Percentiles rank a stretch among this genome's conserved stretches.
These are phyloP conservation scores for Phortica okadai DNA, from an alignment of 2,888 invertebrate species.

Conservation along the genomic window DNA sequence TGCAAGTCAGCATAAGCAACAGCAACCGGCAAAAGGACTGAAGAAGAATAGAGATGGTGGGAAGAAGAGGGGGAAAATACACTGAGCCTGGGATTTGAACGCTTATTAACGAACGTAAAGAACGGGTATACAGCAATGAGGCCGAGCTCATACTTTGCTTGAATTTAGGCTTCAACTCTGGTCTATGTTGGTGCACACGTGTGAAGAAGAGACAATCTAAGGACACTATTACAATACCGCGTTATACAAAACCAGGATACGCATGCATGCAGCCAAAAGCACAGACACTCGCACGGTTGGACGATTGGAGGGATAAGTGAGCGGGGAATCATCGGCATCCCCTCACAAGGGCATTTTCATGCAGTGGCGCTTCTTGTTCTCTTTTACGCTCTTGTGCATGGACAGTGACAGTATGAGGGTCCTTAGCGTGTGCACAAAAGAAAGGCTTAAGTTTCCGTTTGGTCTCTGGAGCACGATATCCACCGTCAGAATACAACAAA, in stretches of 20 bases:
- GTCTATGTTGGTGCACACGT: slow-evolving; percentile 27
- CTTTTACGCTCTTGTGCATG: slow-evolving; percentile 51
- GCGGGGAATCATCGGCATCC: neutral
- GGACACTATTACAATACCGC: slow-evolving; percentile 60
- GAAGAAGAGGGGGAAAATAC: neutral
- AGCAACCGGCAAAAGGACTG: neutral
- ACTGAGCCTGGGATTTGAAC: slow-evolving; percentile 48
- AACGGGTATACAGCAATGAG: slow-evolving; percentile 49
- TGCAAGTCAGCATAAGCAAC: neutral
- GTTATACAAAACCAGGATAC: slow-evolving; percentile 51
- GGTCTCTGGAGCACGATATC: slow-evolving; percentile 72
- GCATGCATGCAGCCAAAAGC: slow-evolving; percentile 40
- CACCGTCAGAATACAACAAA: slow-evolving; percentile 43
- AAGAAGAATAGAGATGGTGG: neutral
- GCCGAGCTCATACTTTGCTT: neutral
- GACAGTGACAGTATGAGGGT: slow-evolving; percentile 50
- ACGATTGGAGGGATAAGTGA: slow-evolving; percentile 52
- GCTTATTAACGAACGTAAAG: slow-evolving; percentile 68
- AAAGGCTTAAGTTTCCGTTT: slow-evolving; percentile 67
- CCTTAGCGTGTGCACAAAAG: slow-evolving; percentile 60
- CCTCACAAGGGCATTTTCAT: slow-evolving; percentile 1
- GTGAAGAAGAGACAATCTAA: slow-evolving; percentile 60
- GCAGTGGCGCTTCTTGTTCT: neutral
- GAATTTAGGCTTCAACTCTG: slow-evolving; percentile 43
- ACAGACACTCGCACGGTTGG: slow-evolving; percentile 42